Evolutionary conservation across 1,140 invertebrate species (phyloP), one percentile per base, ranked within the genome.

Genomic region (Agrypnia vestita): DNA sequence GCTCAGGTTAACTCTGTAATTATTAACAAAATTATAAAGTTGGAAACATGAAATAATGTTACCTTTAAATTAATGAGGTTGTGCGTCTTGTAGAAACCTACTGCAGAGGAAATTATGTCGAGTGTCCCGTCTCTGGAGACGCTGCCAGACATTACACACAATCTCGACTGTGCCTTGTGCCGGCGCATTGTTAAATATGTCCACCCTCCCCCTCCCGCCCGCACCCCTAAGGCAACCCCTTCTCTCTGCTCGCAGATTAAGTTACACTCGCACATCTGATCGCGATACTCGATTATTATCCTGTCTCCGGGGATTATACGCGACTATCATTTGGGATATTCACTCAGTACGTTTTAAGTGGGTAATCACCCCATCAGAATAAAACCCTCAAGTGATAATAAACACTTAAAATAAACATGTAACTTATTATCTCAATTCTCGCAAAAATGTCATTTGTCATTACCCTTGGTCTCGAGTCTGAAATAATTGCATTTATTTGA

Each of bases 201-300:
- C 7, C 0, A 4, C 55, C 17, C 15, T 8, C 3, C 15, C 21
- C 17, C 10, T 10, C 55, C 13, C 15, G 55, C 55, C 15, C 21
- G 11, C 17, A 59, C 15, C 17, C 55, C 15, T 59, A n/a, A n/a
- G n/a, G n/a, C 15, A 19, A 59, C 15, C 55, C 55, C 21, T 3
- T 35, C 25, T 6, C 6, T 6, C 6, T 1, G 25, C 25, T 35
- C 25, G 25, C 25, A 35, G 25, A 35, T 35, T 35, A 35, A 35
- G 25, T 35, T 35, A 35, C 25, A 6, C 25, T 35, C 25, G 25
- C n/a, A 64, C 61, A 25, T 44, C 64, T 46, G 64, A 69, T 69
- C 44, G 64, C 64, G 64, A 49, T 47, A 47, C 64, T 69, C 43
- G 64, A 69, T 69, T 69, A 69, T 69, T 69, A 69, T 69, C 64